Evolutionary conservation across 2,797 vertebrate genomes (phyloP).

Genomic region (Gadopsis bispinosus): DNA sequence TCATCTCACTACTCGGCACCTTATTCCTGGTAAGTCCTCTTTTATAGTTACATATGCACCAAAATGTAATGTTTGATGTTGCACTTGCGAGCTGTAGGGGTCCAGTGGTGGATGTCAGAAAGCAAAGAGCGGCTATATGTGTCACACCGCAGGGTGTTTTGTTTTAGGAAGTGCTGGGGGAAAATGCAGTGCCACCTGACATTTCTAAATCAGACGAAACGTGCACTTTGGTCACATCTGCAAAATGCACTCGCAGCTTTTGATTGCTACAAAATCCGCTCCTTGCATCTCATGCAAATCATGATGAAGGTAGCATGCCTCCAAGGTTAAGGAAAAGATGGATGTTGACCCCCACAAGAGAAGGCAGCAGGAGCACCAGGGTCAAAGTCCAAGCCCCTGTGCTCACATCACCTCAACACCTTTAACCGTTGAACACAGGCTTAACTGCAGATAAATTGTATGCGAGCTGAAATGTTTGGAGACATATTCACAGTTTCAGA

Average conservation of each 20-base stretch:
- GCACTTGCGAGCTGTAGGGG: background rate
- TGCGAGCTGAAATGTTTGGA: background rate
- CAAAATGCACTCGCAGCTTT: background rate
- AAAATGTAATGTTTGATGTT: background rate
- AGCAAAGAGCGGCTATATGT: constrained; percentile 16
- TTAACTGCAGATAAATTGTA: background rate
- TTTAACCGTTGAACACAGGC: background rate
- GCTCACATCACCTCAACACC: background rate
- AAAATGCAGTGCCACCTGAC: background rate
- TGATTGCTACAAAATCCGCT: background rate
- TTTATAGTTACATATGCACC: background rate
- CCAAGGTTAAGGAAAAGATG: no score
- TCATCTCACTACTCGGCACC: constrained; percentile 89
- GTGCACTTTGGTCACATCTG: background rate
- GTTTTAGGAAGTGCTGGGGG: background rate
- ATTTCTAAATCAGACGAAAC: background rate
- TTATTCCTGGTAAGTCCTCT: constrained; percentile 91
- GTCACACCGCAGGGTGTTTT: background rate
- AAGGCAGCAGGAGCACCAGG: background rate
- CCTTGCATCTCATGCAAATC: background rate
- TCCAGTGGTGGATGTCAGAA: constrained; percentile 14
- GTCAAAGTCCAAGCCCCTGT: background rate
- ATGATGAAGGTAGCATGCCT: background rate
- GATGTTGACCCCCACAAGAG: background rate
- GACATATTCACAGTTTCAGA: constrained; percentile 19